phyloP scores from a whole-genome alignment of 2,113 vertebrate genomes.

The Chelonoidis abingdonii region DNA sequence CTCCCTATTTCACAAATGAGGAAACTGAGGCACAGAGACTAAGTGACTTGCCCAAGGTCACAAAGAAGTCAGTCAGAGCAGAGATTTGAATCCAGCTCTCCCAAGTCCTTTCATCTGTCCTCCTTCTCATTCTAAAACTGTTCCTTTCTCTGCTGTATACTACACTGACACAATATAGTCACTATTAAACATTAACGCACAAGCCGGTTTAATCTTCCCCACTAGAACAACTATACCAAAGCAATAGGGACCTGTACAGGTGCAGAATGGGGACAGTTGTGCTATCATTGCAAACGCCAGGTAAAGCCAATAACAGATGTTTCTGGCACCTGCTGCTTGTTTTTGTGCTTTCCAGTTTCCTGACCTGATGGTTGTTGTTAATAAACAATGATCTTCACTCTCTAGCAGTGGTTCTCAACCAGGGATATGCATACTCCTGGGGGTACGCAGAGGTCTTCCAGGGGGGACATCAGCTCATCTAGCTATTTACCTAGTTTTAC shows the following conservation, averaged over 20 bases:
- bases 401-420: not conserved
- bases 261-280: not conserved
- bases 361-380: not conserved
- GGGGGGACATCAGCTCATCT: too few relatives aligned
- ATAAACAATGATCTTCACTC: not conserved
- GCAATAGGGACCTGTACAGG: not conserved
- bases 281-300: not conserved
- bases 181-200: not conserved
- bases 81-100: not conserved
- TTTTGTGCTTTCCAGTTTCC: not conserved
- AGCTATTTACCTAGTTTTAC: too few relatives aligned
- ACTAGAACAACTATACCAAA: not conserved
- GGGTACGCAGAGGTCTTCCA: too few relatives aligned
- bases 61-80: not conserved
- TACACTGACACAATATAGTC: not conserved
- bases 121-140: not conserved
- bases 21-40: not conserved
- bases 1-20: not conserved
- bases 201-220: not conserved
- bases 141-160: not conserved
- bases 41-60: not conserved
- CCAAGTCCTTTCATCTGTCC: not conserved
- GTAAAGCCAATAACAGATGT: not conserved
- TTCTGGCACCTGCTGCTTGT: not conserved
- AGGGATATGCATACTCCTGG: too few relatives aligned